Evolutionary conservation across 2,113 vertebrate species (phyloP), one percentile per base, ranked within the genome.

Genomic region (Apodemus speciosus): DNA sequence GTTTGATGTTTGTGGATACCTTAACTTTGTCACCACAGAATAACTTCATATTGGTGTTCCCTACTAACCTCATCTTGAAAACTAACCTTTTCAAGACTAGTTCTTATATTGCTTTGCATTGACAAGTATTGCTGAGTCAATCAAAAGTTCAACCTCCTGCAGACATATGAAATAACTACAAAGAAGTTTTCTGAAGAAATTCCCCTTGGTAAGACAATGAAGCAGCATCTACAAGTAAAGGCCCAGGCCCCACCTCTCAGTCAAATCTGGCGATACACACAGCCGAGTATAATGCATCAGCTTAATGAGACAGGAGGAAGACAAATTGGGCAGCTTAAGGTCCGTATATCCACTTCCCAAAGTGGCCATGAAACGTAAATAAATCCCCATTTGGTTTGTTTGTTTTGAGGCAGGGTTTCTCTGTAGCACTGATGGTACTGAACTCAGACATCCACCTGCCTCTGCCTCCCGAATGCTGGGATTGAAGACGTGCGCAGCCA

Each of bases 11-110:
- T 51, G 69, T 64, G 23, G 62, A 16, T 35, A 77, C 38, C 21
- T 95, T 53, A 68, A 16, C 79, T 85, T 60, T 81, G 25, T 49
- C 18, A 81, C 32, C 79, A 43, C 4, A 81, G 91, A 91, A 40
- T 71, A 64, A 60, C 66, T 90, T 32, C 38, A 18, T 18, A 6
- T 25, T 62, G 80, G 4, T 85, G 20, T 85, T 92, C 27, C 30
- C 9, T n/a, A 69, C 38, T 58, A 93, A 88, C 23, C 21, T 8
- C 76, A 72, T 40, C n/a, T n/a, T n/a, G n/a, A n/a, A n/a, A n/a
- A n/a, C n/a, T n/a, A n/a, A n/a, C n/a, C n/a, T n/a, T 81, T 88
- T 60, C 32, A 88, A 94, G 32, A 81, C 53, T 72, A 25, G 14
- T 86, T 40, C 58, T 60, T 91, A 62, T 80, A 25, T 53, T 64